Evolutionary conservation across 2,888 invertebrate genomes (phyloP), one percentile per base, ranked within the genome.

Genomic region (Autographa pulchrina): DNA sequence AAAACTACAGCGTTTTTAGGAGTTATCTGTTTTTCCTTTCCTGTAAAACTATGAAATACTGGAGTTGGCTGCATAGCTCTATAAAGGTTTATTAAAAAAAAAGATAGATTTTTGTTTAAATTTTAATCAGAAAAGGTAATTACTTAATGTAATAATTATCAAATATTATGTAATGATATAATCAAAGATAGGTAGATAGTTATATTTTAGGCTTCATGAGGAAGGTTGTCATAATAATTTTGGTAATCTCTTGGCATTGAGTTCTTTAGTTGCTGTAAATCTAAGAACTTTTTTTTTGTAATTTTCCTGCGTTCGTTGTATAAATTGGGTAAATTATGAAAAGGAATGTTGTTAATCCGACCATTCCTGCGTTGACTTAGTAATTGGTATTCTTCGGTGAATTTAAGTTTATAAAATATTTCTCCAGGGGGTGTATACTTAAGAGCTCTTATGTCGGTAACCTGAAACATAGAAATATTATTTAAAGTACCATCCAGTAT

Each of bases 381-480:
- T 41, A 74, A 70, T 65, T 31, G 20, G 35, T 41, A 73, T 68
- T 69, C 72, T 35, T 69, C 72, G 18, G 52, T 38, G 38, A 69
- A 66, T 69, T 59, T 61, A 61, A 70, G 63, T 56, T 73, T 70
- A 59, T 69, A 73, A 52, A 69, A 65, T 14, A 73, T 61, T 65
- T 73, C 52, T 35, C 70, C 74, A 70, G 54, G 25, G 25, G 67
- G 68, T 43, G 52, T 54, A 67, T 70, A 70, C 62, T 68, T 66
- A 38, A 74, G 70, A 58, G 62, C 41, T 68, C 68, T 60, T 70
- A 74, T 65, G 63, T 74, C 66, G 43, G 69, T 75, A 38, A 71
- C 75, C 72, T 72, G 70, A 32, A 67, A 65, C 67, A 65, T 20
- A 56, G 41, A 65, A 64, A 72, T 54, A 64, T 58, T 54, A 72